Conservation (phyloP, 2,797 vertebrate species). For the Petrocephalus sullivani region DNA sequence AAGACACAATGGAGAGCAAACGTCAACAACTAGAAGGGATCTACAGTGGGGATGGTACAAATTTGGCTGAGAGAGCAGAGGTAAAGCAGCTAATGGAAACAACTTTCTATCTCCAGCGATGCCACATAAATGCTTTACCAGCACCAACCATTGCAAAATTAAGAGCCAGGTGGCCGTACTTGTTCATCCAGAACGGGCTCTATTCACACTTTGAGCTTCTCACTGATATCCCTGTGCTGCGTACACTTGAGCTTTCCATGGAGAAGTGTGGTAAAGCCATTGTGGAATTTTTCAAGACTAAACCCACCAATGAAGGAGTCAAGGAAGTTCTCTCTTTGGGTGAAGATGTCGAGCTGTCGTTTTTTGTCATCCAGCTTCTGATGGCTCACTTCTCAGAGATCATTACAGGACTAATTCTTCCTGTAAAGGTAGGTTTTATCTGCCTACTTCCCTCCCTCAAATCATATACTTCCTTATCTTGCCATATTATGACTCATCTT, state of each 20-base stretch:
- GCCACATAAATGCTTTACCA: neutral
- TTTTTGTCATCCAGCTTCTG: no score
- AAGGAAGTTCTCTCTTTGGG: neutral
- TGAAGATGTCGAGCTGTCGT: no score
- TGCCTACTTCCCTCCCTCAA: no score
- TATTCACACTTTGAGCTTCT: neutral
- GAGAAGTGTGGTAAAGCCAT: neutral
- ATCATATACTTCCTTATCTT: no score
- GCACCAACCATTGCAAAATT: neutral
- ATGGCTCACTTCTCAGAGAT: no score
- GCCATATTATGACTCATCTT: no score
- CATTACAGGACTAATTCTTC: no score
- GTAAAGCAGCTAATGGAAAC: neutral
- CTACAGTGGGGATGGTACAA: neutral
- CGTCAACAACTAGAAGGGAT: neutral
- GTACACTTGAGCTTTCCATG: neutral
- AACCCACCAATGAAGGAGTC: neutral
- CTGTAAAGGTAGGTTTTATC: no score
- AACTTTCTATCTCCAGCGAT: neutral
- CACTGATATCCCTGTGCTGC: neutral
- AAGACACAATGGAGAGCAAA: neutral
- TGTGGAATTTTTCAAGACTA: neutral
- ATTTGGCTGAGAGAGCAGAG: neutral
- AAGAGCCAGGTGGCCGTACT: neutral
- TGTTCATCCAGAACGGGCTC: neutral